Percentiles rank a stretch among this genome's conserved stretches.
These are phyloP conservation scores for Oxyruncus cristatus DNA, from an alignment of 2,113 vertebrate genomes.

Conservation along the genomic window DNA sequence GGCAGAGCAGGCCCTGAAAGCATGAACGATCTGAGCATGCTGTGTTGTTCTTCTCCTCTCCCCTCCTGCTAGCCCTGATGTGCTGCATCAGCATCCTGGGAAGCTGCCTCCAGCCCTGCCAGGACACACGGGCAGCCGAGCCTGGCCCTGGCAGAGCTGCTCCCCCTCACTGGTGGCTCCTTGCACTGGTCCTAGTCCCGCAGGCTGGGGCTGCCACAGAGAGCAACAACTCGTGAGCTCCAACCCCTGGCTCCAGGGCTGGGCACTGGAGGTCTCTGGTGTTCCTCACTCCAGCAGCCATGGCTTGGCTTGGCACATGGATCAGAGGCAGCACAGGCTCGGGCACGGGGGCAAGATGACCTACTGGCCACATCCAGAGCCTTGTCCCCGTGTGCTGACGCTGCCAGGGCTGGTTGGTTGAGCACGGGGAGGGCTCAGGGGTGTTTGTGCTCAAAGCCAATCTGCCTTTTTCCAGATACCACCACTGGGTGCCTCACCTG, in stretches of 20 bases:
- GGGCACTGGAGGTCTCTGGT: background rate
- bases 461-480: constrained; percentile 9
- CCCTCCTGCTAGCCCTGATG: background rate
- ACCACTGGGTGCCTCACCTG: background rate
- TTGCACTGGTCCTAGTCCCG: background rate
- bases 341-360: accelerated
- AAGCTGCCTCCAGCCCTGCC: background rate
- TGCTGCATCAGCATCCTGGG: background rate
- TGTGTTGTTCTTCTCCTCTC: background rate
- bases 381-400: accelerated
- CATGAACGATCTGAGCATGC: accelerated
- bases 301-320: accelerated
- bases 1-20: background rate
- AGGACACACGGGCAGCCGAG: background rate
- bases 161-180: background rate
- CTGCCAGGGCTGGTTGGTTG: background rate
- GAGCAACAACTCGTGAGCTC: background rate
- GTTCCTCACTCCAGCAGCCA: background rate
- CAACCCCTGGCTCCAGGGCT: background rate
- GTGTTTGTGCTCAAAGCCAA: background rate
- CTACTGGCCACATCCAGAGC: accelerated
- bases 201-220: background rate
- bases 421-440: accelerated
- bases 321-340: background rate
- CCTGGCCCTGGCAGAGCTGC: background rate